Base-by-base conservation (phyloP, 1,140 invertebrate species). In the Bombyx mori region DNA sequence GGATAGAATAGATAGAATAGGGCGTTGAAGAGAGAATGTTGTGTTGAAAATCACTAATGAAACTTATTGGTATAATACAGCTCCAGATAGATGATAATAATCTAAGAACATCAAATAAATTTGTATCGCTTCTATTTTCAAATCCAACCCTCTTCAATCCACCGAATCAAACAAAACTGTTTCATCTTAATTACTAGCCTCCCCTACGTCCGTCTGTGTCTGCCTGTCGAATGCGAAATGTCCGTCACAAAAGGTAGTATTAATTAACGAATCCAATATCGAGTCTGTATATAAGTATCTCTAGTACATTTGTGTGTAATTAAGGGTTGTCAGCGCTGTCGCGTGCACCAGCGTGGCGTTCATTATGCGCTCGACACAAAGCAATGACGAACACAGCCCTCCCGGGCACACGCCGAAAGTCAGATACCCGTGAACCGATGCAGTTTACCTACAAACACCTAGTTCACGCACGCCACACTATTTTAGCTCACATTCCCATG, bases 281-380 rank as follows among this genome's bases (percentile, higher is more conserved):
- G 62, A 65, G 68, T 72, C 66, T 51, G 46, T 43, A 52, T 51
- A 52, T 47, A 56, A 54, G 50, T n/a, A 26, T 56, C 8, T 44
- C 54, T 42, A 54, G 48, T 49, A 48, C 7, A 22, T 6, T 43
- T 49, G 12, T 42, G 12, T 75, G 74, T 79, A 79, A 78, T 79
- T 77, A 79, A 71, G 66, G 61, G 65, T 72, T 73, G 73, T 79
- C 72, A 74, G 56, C 66, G 65, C 66, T 77, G 77, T 79, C 76
- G 68, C 70, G 66, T 71, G 68, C 78, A 81, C 57, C 26, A 1
- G 26, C 26, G 65, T 68, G 58, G 68, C 60, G 67, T 65, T 70
- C 67, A 71, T 72, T 70, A 69, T 71, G 71, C 68, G 73, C 64
- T 60, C 65, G 60, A 62, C 62, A 79, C 79, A 82, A 82, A 82